Conservation (phyloP, 2,888 invertebrate genomes). For the Phyllotreta cruciferae region DNA sequence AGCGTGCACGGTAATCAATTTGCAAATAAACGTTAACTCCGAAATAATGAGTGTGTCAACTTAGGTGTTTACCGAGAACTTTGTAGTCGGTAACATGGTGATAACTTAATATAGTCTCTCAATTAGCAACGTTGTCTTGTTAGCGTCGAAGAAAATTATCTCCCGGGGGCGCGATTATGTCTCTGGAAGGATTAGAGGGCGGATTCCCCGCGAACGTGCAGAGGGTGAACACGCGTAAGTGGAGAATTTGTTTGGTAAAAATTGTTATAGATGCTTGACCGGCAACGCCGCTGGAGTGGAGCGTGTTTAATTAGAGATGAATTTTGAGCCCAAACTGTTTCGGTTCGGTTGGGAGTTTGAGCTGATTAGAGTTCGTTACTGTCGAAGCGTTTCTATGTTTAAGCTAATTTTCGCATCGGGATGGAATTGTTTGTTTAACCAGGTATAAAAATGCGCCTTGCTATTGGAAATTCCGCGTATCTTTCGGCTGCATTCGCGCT, state of each 20-base stretch:
- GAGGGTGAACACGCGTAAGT: neutral
- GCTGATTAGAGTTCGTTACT: too few species aligned
- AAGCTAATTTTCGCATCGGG: too few species aligned
- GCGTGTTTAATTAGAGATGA: too few species aligned
- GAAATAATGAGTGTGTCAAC: slow-evolving; percentile 41
- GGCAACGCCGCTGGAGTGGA: too few species aligned
- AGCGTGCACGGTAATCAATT: slow-evolving; percentile 36
- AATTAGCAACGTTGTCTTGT: slow-evolving; percentile 55
- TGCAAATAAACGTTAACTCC: slow-evolving; percentile 33
- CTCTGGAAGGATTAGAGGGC: slow-evolving; percentile 33
- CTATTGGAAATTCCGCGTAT: neutral
- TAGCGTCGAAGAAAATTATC: slow-evolving; percentile 55
- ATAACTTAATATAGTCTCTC: slow-evolving; percentile 57
- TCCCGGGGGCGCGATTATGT: slow-evolving; percentile 52
- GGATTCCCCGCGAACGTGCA: neutral
- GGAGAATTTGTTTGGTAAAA: too few species aligned
- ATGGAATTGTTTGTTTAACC: too few species aligned
- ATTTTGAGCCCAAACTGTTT: too few species aligned
- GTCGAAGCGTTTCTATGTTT: too few species aligned
- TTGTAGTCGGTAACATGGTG: slow-evolving; percentile 51
- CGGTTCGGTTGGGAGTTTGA: too few species aligned
- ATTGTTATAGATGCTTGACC: too few species aligned
- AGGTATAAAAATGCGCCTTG: too few species aligned
- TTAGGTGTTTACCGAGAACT: slow-evolving; percentile 47
- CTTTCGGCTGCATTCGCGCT: neutral